These are phyloP conservation scores for Drosophila carrolli DNA, from an alignment of 1,140 invertebrate species.

Conservation along the genomic window DNA sequence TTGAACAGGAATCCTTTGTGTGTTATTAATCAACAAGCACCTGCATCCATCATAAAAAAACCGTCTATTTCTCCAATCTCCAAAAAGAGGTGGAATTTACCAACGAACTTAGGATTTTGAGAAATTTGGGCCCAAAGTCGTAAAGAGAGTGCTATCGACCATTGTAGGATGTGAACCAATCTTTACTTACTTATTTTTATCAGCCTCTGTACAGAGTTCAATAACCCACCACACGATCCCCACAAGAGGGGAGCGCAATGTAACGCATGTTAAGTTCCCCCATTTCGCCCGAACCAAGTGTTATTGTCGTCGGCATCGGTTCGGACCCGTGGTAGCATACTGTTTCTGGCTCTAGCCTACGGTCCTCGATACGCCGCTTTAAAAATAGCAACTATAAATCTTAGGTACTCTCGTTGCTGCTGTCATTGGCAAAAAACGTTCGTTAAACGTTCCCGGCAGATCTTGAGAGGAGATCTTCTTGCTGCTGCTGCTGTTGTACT, in stretches of 20 bases:
- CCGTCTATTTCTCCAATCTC: too few relatives aligned
- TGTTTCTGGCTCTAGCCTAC: slow-evolving; percentile 57
- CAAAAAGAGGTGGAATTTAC: too few relatives aligned
- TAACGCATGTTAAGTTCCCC: slow-evolving; percentile 23
- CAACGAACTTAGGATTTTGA: too few relatives aligned
- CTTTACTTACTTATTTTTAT: too few relatives aligned
- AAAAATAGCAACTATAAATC: slow-evolving; percentile 83
- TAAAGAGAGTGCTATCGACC: too few relatives aligned
- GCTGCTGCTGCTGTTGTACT: slow-evolving; percentile 19
- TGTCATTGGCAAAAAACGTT: slow-evolving; percentile 55
- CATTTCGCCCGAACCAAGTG: neutral
- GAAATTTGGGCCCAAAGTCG: too few relatives aligned
- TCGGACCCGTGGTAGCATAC: slow-evolving; percentile 18
- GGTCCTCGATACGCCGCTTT: slow-evolving; percentile 75
- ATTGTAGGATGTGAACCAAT: too few relatives aligned
- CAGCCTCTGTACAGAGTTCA: slow-evolving; percentile 15
- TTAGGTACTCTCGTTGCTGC: slow-evolving; percentile 56
- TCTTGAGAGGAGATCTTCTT: slow-evolving; percentile 21
- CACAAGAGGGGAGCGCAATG: neutral
- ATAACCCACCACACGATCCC: slow-evolving; percentile 16
- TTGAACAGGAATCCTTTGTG: too few relatives aligned
- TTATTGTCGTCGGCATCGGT: slow-evolving; percentile 1
- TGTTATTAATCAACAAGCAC: too few relatives aligned
- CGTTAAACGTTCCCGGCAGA: slow-evolving; percentile 36
- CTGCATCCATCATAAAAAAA: too few relatives aligned